Conservation (phyloP, 2,113 vertebrate genomes). For the Cheirogaleus medius region DNA sequence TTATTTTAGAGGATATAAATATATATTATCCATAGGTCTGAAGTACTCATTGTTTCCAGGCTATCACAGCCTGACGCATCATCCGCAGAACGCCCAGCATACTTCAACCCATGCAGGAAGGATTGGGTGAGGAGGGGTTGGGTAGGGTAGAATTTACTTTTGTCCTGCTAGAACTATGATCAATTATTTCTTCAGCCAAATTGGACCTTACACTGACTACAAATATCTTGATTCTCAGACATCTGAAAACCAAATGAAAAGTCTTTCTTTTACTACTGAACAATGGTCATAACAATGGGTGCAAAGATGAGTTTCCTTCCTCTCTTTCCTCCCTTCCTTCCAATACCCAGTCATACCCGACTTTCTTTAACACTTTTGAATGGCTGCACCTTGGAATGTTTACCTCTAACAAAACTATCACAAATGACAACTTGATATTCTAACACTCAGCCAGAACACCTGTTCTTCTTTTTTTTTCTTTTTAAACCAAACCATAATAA, state of each 20-base stretch:
- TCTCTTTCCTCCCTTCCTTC: not conserved
- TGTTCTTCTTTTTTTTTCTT: not conserved
- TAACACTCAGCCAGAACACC: not conserved
- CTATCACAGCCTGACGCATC: not conserved
- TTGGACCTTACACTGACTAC: not conserved
- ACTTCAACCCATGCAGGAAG: not conserved
- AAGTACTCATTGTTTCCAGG: not conserved
- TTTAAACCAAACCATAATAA: constrained; percentile 10
- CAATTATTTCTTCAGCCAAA: constrained; percentile 21
- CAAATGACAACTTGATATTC: not conserved
- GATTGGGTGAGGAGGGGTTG: not conserved
- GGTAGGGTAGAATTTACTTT: not conserved
- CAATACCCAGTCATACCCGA: not conserved
- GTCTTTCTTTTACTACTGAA: not conserved
- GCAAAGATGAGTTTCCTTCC: not conserved
- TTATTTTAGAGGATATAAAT: constrained; percentile 29
- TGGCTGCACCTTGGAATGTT: not conserved
- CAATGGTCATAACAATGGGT: not conserved
- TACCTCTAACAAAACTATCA: not conserved
- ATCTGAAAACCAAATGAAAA: constrained; percentile 18
- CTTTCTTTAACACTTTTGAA: not conserved
- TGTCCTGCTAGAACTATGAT: not conserved
- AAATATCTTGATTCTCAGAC: not conserved
- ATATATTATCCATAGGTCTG: not conserved
- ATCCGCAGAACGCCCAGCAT: not conserved